phyloP scores from a whole-genome alignment of 2,113 vertebrate species.

The Pituophis catenifer region DNA sequence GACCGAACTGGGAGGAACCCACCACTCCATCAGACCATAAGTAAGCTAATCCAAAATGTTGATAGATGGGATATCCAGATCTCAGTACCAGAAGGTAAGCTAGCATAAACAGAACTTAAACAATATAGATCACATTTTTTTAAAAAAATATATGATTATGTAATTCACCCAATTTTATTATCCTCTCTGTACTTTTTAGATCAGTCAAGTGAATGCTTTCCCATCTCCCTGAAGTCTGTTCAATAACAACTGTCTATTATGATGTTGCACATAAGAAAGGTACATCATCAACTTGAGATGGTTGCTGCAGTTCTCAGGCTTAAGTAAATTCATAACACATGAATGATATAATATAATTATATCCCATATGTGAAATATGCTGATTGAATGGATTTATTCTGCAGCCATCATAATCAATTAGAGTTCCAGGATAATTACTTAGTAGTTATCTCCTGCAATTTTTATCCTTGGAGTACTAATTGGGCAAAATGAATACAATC shows the following conservation, averaged over 20 bases:
- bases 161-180: background rate
- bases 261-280: background rate
- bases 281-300: background rate
- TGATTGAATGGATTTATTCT: background rate
- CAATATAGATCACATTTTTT: background rate
- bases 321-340: background rate
- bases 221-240: background rate
- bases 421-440: background rate
- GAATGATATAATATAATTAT: background rate
- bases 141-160: background rate
- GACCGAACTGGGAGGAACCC: too few relatives aligned
- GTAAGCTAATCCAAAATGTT: background rate
- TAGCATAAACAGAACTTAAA: background rate
- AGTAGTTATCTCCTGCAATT: background rate
- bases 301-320: background rate
- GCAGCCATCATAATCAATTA: background rate
- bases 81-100: background rate
- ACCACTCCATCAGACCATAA: background rate
- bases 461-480: background rate
- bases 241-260: background rate
- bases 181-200: background rate
- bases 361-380: constrained; percentile 2
- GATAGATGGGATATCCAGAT: background rate
- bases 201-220: too few relatives aligned
- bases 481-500: background rate